Conservation (phyloP, 2,113 vertebrate genomes). For the Maylandia zebra region DNA sequence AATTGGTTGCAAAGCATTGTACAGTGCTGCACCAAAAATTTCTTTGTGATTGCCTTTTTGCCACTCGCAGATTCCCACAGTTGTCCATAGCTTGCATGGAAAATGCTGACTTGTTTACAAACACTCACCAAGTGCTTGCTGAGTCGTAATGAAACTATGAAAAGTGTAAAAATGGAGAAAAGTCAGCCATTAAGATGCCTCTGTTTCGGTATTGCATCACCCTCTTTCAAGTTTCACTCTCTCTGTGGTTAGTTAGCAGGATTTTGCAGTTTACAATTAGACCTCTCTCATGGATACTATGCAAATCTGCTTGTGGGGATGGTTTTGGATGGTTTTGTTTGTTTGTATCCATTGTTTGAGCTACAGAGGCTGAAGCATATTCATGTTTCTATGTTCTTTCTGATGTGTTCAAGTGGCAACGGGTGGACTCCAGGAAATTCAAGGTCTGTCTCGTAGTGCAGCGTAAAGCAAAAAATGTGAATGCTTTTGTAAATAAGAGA, state of each 20-base stretch:
- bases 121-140: not conserved
- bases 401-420: not conserved
- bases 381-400: not conserved
- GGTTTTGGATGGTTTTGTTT: not conserved
- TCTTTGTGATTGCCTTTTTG: not conserved
- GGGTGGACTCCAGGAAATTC: not conserved
- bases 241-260: not conserved
- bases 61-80: not conserved
- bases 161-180: not conserved
- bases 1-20: not conserved
- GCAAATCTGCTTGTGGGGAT: not conserved
- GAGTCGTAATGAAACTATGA: not conserved
- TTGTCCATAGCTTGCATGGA: not conserved
- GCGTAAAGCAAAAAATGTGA: not conserved
- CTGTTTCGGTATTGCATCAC: not conserved
- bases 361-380: not conserved
- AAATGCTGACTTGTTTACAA: not conserved
- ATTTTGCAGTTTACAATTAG: not conserved
- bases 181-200: not conserved
- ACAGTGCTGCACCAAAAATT: not conserved
- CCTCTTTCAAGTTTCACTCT: not conserved
- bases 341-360: not conserved
- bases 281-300: not conserved
- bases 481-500: not conserved
- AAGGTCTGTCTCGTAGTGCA: accelerated